phyloP scores from a whole-genome alignment of 2,888 invertebrate genomes.

The Drosophila heteroneura region DNA sequence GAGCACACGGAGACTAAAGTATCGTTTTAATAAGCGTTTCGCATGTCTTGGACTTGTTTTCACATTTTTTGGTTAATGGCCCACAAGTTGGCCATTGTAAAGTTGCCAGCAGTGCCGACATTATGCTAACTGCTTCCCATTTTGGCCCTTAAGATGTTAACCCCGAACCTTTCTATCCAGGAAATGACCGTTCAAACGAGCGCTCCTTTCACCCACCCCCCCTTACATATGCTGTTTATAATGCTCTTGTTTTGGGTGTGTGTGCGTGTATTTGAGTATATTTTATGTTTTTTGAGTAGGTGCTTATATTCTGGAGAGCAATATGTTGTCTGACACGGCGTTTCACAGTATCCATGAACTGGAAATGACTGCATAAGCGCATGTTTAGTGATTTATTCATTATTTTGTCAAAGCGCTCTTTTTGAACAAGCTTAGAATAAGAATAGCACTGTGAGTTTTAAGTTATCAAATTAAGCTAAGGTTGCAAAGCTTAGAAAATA shows the following conservation, averaged over 20 bases:
- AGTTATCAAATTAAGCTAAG: not conserved
- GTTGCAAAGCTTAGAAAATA: not conserved
- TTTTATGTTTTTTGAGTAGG: slow-evolving; percentile 47
- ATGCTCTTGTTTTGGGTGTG: slow-evolving; percentile 15
- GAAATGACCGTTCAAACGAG: slow-evolving; percentile 66
- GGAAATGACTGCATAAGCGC: slow-evolving; percentile 45
- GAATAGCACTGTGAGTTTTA: slow-evolving; percentile 1
- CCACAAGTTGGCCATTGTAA: slow-evolving; percentile 77
- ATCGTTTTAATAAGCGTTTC: slow-evolving; percentile 78
- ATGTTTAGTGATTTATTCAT: slow-evolving; percentile 40
- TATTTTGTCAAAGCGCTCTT: slow-evolving; percentile 7
- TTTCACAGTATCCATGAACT: slow-evolving; percentile 50
- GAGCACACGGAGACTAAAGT: slow-evolving; percentile 45
- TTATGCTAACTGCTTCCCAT: slow-evolving; percentile 70
- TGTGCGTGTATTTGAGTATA: slow-evolving; percentile 11
- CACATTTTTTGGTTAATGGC: slow-evolving; percentile 70
- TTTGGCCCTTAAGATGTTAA: slow-evolving; percentile 50
- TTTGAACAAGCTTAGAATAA: not conserved
- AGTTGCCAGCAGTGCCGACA: slow-evolving; percentile 46
- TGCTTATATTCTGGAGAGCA: slow-evolving; percentile 39
- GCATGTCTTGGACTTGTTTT: slow-evolving; percentile 62
- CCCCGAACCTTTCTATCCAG: slow-evolving; percentile 55
- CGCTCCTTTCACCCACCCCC: slow-evolving; percentile 14
- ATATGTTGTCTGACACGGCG: slow-evolving; percentile 42
- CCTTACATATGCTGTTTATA: slow-evolving; percentile 28